A percentile compares a stretch with the other conserved stretches of the same genome.
Evolutionary conservation across 2,888 invertebrate species (phyloP).

Genomic region (Uropetala carovei): DNA sequence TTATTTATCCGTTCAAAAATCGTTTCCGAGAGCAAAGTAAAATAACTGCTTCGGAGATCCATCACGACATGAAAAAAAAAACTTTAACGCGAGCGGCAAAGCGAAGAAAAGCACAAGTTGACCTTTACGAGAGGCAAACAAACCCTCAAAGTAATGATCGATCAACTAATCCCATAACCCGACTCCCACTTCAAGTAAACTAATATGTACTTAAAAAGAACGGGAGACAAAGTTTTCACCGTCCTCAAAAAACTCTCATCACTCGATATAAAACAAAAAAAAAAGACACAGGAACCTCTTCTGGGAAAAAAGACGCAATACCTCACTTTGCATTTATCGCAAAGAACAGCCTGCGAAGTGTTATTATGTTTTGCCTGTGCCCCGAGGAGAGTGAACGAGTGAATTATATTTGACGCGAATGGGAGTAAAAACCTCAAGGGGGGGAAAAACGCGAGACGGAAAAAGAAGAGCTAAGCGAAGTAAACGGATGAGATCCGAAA

Average conservation of each 20-base stretch:
- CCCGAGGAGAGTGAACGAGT: neutral
- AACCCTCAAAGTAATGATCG: neutral
- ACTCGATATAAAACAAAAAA: neutral
- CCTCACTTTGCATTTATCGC: neutral
- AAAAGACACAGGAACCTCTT: neutral
- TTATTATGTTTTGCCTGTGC: neutral
- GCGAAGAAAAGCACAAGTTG: neutral
- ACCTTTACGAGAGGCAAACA: neutral
- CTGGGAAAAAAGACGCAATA: neutral
- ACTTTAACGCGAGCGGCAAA: neutral
- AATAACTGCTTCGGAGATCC: neutral
- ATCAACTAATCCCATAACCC: neutral
- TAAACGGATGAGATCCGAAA: constrained; percentile 5
- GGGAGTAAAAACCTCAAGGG: neutral
- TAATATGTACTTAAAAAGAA: neutral
- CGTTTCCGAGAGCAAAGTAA: neutral
- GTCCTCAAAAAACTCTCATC: neutral
- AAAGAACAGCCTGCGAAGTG: neutral
- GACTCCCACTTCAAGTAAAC: neutral
- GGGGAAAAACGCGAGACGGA: neutral
- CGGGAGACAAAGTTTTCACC: no score
- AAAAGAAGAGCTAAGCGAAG: neutral
- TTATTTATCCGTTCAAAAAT: neutral
- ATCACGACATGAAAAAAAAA: neutral
- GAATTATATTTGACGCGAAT: neutral